These are phyloP conservation scores for Clinocottus analis DNA, from an alignment of 2,113 vertebrate genomes.

Conservation along the genomic window DNA sequence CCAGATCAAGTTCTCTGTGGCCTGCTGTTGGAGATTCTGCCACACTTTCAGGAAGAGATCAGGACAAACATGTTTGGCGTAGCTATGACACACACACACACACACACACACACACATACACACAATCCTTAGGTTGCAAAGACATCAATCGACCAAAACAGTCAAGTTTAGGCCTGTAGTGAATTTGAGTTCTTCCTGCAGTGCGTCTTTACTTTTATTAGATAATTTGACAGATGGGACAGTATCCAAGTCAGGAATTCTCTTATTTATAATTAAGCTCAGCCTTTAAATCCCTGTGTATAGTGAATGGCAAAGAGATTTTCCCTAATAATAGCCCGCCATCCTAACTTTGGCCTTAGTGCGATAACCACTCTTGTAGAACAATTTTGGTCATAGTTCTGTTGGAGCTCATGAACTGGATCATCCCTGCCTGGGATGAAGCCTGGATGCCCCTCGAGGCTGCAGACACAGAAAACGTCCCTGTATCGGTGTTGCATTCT, in stretches of 20 bases:
- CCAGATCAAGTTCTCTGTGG: background rate
- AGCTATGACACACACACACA: background rate
- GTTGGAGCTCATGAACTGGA: background rate
- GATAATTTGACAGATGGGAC: background rate
- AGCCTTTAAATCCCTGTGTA: background rate
- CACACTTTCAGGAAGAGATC: background rate
- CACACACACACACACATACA: background rate
- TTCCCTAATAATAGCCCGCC: background rate
- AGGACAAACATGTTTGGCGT: background rate
- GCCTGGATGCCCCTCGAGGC: slow-evolving; percentile 43
- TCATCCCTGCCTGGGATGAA: slow-evolving; percentile 31
- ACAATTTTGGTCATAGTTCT: background rate
- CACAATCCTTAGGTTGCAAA: background rate
- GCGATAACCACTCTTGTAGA: background rate
- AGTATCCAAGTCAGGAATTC: background rate
- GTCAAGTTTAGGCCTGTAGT: background rate
- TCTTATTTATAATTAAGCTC: background rate
- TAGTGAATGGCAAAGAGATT: background rate
- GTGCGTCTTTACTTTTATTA: background rate
- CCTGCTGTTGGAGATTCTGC: background rate
- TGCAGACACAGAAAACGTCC: slow-evolving; percentile 57
- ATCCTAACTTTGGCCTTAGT: background rate
- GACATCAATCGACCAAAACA: background rate
- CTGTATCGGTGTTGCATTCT: slow-evolving; percentile 59
- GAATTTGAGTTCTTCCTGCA: background rate